Evolutionary conservation across 2,797 vertebrate genomes (phyloP).

Genomic region (Cryptoprocta ferox): DNA sequence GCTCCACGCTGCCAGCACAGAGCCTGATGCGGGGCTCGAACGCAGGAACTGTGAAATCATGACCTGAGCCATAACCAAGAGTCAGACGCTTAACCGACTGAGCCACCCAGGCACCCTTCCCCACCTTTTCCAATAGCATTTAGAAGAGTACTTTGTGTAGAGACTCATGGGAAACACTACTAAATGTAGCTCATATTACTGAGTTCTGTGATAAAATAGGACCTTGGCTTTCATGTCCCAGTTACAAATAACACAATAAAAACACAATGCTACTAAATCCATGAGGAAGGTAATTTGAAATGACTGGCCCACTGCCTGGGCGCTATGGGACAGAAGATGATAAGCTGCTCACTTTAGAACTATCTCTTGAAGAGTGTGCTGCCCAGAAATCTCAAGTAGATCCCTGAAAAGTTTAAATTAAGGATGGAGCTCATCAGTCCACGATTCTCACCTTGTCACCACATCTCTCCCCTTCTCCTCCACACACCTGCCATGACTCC

Average conservation of each 20-base stretch:
- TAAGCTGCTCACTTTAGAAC: slow-evolving; percentile 29
- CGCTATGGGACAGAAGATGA: not conserved
- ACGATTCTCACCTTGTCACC: not conserved
- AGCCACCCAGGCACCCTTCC: not conserved
- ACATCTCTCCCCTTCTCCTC: not conserved
- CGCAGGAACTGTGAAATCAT: no score
- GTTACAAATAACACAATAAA: slow-evolving; percentile 47
- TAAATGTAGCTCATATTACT: not conserved
- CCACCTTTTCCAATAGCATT: slow-evolving; percentile 34
- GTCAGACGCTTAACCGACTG: no score
- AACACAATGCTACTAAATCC: slow-evolving; percentile 34
- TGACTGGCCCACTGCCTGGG: not conserved
- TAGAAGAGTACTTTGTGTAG: slow-evolving; percentile 43
- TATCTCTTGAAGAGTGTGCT: not conserved
- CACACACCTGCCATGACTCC: not conserved
- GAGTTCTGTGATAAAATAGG: not conserved
- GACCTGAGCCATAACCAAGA: no score
- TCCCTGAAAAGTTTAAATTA: not conserved
- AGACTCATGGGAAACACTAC: not conserved
- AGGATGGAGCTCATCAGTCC: not conserved
- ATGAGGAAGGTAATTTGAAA: slow-evolving; percentile 50
- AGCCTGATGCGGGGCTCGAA: no score
- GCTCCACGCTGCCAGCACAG: no score
- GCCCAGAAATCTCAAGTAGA: slow-evolving; percentile 18
- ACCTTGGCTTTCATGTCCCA: not conserved